phyloP scores from a whole-genome alignment of 2,888 invertebrate species.

The Parnassius mnemosyne region DNA sequence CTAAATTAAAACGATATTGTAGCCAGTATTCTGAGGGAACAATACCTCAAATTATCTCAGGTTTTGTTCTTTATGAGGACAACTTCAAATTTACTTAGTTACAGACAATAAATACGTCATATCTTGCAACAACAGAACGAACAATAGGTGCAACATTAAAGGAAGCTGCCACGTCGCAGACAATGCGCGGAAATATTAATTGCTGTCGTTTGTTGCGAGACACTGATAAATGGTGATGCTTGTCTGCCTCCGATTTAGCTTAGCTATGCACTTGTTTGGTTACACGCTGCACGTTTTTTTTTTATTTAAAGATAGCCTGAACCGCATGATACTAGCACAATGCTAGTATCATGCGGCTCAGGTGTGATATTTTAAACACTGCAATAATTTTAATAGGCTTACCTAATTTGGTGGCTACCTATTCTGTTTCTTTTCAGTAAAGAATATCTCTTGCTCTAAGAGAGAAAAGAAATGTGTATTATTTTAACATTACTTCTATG shows the following conservation, averaged over 20 bases:
- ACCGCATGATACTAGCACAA: too few species aligned
- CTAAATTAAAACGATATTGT: too few species aligned
- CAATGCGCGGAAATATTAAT: constrained; percentile 75
- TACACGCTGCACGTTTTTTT: constrained; percentile 33
- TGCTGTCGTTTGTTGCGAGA: constrained; percentile 73
- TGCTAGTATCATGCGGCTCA: too few species aligned
- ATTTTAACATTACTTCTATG: too few species aligned
- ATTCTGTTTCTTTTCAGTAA: too few species aligned
- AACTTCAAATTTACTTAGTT: constrained; percentile 13
- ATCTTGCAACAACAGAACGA: constrained; percentile 23
- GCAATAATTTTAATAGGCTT: too few species aligned
- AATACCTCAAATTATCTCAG: not conserved
- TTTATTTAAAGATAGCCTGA: too few species aligned
- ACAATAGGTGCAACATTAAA: constrained; percentile 38
- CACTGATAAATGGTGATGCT: constrained; percentile 77
- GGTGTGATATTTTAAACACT: too few species aligned
- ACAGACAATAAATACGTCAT: constrained; percentile 27
- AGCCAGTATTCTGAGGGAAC: too few species aligned
- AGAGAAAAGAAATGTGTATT: too few species aligned
- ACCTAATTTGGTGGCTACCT: too few species aligned
- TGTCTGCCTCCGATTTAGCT: constrained; percentile 58
- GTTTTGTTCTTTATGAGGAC: not conserved
- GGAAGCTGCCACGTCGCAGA: constrained; percentile 42
- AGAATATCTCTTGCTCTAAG: too few species aligned
- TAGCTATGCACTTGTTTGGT: constrained; percentile 42